Conservation (phyloP, 2,888 invertebrate species). For the Cyaniris semiargus region DNA sequence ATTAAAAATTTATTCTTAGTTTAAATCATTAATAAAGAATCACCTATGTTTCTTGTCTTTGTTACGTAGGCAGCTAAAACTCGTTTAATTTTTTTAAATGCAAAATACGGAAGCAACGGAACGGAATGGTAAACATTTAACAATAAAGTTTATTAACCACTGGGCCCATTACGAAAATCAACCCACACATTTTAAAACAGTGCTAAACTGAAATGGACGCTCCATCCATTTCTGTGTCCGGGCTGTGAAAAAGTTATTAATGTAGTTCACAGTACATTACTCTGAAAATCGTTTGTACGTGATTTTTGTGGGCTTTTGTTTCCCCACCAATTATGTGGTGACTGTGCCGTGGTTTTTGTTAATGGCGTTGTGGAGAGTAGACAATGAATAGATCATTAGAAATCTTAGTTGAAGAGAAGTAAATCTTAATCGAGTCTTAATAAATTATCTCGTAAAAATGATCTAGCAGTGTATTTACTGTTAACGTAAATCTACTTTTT, state of each 20-base stretch:
- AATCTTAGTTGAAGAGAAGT: neutral
- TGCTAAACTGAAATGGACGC: neutral
- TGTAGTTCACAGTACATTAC: slow-evolving; percentile 14
- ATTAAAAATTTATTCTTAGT: too few species aligned
- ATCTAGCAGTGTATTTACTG: neutral
- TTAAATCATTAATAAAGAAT: too few species aligned
- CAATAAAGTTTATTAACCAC: neutral
- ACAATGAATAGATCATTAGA: neutral
- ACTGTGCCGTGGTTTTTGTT: neutral
- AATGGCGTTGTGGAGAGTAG: neutral
- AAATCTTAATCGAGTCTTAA: neutral
- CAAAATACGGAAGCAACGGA: neutral
- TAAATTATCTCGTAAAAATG: neutral
- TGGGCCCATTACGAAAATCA: neutral
- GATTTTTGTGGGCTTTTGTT: slow-evolving; percentile 9
- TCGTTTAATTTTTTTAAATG: neutral
- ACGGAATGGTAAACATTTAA: neutral
- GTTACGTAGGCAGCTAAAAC: neutral
- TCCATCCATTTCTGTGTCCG: slow-evolving; percentile 20
- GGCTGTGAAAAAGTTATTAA: slow-evolving; percentile 16
- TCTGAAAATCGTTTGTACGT: slow-evolving; percentile 1
- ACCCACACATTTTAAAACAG: neutral
- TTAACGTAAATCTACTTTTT: too few species aligned
- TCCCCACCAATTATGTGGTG: neutral
- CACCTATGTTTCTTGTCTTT: too few species aligned